Base-by-base conservation (phyloP, 2,113 vertebrate species). In the Callorhinus ursinus region DNA sequence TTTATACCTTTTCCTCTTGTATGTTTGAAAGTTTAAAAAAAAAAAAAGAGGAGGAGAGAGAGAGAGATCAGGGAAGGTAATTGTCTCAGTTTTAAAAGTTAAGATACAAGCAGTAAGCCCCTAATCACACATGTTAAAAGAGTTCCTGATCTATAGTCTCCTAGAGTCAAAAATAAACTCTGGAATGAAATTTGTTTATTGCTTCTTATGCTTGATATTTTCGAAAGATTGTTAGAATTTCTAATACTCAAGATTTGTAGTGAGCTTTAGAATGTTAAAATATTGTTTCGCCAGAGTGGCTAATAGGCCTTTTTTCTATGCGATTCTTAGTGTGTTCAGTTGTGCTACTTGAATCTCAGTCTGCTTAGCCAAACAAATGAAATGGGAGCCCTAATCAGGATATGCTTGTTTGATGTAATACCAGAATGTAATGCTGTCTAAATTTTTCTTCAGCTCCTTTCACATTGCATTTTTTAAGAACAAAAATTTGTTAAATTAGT, bases 161-260 rank as follows among this genome's bases (percentile, higher is more conserved):
- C 63, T 65, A 13, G 2, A 5, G 51, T 88, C 57, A 77, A 16
- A 88, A 94, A 77, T 82, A 67, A 92, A 76, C 36, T 90, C 55
- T 57, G 33, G 55, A 61, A 49, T 84, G 33, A 51, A 86, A 69
- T 71, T 57, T 76, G 51, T 95, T 69, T 89, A 33, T 79, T 80
- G n/a, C 74, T 59, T 90, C 33, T 87, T 69, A 67, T 28, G n/a
- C 36, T 88, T 95, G 28, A 67, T 80, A n/a, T 42, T 94, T 84
- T 76, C 13, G 49, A 46, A 63, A 67, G 80, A 36, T 55, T 71
- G 11, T 65, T 88, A 65, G 67, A 90, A 53, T 31, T 76, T 33
- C 55, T 84, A 59, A 15, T 79, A 14, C 16, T 39, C 42, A 61
- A 15, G 36, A 26, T 63, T 71, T 46, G 14, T 4, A 59, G 61